A percentile compares a stretch with the other conserved stretches of the same genome.
These are phyloP conservation scores for Tupiocoris notatus DNA, from an alignment of 2,888 invertebrate species.

Conservation along the genomic window DNA sequence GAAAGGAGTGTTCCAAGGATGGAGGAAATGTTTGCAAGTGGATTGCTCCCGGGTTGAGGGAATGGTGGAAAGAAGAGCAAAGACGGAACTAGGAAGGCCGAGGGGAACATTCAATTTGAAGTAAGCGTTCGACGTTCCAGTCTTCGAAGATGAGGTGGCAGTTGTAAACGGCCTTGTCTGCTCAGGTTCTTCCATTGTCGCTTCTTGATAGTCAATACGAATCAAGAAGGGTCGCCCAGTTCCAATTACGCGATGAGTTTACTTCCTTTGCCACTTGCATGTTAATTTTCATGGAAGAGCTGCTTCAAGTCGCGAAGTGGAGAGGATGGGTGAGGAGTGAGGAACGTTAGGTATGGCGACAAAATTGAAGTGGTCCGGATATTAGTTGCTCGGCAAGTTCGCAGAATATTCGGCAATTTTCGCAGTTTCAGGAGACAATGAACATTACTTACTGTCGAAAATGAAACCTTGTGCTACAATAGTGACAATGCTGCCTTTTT, in stretches of 20 bases:
- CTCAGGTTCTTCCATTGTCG: slow-evolving; percentile 29
- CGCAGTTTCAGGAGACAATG: no score
- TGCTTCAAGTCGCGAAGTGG: no score
- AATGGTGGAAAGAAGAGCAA: neutral
- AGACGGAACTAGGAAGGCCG: neutral
- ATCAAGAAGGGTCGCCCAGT: slow-evolving; percentile 29
- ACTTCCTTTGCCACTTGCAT: no score
- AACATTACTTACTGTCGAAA: no score
- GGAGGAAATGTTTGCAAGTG: slow-evolving; percentile 34
- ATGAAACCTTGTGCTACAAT: no score
- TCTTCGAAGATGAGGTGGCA: neutral
- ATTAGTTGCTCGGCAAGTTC: no score
- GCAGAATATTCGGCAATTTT: no score
- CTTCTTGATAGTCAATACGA: slow-evolving; percentile 21
- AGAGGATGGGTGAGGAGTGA: no score
- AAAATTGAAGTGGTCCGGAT: no score
- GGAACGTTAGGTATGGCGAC: no score
- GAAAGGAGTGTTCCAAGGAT: slow-evolving; percentile 14
- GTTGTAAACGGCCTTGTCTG: slow-evolving; percentile 18
- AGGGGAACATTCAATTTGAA: slow-evolving; percentile 32
- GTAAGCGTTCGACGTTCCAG: slow-evolving; percentile 1
- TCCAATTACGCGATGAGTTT: slow-evolving; percentile 34
- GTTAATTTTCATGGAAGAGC: no score
- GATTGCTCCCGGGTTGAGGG: slow-evolving; percentile 13
- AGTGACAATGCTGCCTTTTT: no score